phyloP scores from a whole-genome alignment of 2,113 vertebrate species.

The Ramphastos sulfuratus region DNA sequence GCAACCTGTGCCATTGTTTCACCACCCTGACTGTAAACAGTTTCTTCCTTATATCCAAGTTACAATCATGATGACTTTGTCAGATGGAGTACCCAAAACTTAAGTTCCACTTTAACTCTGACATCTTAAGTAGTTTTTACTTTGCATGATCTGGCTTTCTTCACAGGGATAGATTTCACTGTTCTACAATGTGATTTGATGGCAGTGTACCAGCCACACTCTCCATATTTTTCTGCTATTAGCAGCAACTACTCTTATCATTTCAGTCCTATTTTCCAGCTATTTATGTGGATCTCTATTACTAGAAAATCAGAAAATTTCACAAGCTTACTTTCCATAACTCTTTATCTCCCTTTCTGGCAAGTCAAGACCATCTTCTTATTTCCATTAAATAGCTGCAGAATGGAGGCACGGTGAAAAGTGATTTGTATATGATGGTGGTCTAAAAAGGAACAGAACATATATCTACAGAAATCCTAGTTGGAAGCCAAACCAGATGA shows the following conservation, averaged over 20 bases:
- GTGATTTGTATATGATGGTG: neutral
- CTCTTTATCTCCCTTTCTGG: neutral
- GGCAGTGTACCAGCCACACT: neutral
- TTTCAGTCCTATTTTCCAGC: neutral
- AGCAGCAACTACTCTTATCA: neutral
- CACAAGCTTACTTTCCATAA: neutral
- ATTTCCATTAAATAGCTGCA: neutral
- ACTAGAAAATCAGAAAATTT: neutral
- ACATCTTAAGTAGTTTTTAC: neutral
- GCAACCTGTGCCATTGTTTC: neutral
- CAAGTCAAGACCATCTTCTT: neutral
- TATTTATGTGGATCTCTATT: neutral
- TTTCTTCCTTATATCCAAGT: neutral
- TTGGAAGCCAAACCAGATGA: conserved; percentile 14
- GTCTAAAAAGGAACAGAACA: neutral
- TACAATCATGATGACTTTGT: neutral
- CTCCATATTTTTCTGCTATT: neutral
- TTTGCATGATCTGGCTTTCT: neutral
- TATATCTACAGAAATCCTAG: neutral
- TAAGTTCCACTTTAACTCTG: neutral
- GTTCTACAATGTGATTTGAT: accelerated
- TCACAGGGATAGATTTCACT: neutral
- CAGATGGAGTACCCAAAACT: neutral
- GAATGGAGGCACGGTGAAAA: neutral
- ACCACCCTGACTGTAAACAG: neutral